Conservation (phyloP, 2,113 vertebrate genomes). For the Scomber scombrus region DNA sequence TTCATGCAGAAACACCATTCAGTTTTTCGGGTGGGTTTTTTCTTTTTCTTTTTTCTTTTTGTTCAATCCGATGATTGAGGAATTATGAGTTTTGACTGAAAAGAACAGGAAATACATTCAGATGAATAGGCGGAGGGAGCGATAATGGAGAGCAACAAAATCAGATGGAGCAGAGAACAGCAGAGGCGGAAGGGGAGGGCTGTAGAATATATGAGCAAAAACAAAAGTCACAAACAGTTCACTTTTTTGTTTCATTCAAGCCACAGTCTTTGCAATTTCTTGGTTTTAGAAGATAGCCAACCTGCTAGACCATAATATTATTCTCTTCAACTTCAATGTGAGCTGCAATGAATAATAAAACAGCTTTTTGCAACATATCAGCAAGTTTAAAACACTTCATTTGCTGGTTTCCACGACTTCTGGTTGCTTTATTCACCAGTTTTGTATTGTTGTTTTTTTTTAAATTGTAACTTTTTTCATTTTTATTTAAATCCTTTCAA, state of each 20-base stretch:
- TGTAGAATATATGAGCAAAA: neutral
- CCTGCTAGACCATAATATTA: no score
- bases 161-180: neutral
- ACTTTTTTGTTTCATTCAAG: neutral
- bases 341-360: no score
- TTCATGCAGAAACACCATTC: conserved; percentile 8
- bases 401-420: no score
- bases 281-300: no score
- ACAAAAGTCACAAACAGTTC: neutral
- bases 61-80: neutral
- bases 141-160: neutral
- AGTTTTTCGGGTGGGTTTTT: neutral
- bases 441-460: no score
- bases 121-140: neutral
- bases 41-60: neutral
- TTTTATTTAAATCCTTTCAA: no score
- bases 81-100: neutral
- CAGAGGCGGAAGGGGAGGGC: neutral
- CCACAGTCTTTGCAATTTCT: no score
- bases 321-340: no score
- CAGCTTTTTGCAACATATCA: no score
- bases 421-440: no score
- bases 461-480: no score
- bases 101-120: neutral
- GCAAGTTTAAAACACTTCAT: no score